A percentile compares a stretch with the other conserved stretches of the same genome.
phyloP scores from a whole-genome alignment of 2,888 invertebrate species.

The Harpalus rufipes region DNA sequence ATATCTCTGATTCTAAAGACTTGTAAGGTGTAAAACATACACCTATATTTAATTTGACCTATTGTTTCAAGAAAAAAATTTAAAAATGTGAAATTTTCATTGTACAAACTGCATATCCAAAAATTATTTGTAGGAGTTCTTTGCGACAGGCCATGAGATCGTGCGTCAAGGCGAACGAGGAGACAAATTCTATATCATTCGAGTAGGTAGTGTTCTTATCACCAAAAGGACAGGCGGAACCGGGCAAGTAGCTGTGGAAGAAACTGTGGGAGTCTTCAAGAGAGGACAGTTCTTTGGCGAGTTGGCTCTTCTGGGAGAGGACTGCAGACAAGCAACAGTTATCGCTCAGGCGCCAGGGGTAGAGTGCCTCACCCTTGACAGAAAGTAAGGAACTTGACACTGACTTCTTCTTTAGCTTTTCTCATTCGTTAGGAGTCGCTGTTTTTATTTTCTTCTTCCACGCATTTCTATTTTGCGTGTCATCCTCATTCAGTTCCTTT shows the following conservation, averaged over 20 bases:
- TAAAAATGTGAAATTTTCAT: no score
- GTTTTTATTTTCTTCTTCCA: no score
- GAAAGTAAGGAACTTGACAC: constrained; percentile 87
- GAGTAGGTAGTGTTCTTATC: constrained; percentile 88
- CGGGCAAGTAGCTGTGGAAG: constrained; percentile 31
- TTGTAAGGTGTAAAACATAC: no score
- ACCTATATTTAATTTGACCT: no score
- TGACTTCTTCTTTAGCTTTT: no score
- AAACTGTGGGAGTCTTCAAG: constrained; percentile 82
- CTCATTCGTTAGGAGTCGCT: no score
- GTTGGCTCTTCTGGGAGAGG: constrained; percentile 90
- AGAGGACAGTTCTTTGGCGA: constrained; percentile 94
- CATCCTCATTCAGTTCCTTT: no score
- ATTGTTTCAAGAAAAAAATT: no score
- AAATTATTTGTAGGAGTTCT: constrained; percentile 84
- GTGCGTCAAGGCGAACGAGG: constrained; percentile 92
- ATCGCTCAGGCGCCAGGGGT: constrained; percentile 91
- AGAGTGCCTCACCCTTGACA: constrained; percentile 91
- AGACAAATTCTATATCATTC: constrained; percentile 94
- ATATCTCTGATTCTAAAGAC: no score
- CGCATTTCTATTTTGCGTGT: no score
- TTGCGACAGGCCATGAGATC: constrained; percentile 87
- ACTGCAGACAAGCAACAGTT: constrained; percentile 92
- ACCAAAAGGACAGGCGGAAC: constrained; percentile 82
- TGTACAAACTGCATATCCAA: no score